Evolutionary conservation across 2,113 vertebrate genomes (phyloP).

Genomic region (Pogona vitticeps): DNA sequence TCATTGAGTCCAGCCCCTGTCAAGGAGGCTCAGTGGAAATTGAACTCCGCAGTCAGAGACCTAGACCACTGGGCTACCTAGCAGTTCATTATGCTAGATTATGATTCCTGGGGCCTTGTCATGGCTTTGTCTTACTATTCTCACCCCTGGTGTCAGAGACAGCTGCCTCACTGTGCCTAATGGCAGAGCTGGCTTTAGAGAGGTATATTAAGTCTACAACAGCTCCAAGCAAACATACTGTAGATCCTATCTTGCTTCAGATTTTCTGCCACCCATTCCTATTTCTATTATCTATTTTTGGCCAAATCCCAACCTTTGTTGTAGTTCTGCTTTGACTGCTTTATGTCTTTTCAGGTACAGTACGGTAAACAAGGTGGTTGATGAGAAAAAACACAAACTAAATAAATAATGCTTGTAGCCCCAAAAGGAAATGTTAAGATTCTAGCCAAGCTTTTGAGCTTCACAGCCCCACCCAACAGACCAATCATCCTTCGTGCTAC

Average conservation of each 20-base stretch:
- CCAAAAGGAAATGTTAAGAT: not conserved
- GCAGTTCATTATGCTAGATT: too few relatives aligned
- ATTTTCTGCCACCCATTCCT: slow-evolving; percentile 8
- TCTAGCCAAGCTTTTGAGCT: slow-evolving; percentile 7
- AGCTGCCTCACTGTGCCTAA: not conserved
- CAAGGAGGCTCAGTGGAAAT: too few relatives aligned
- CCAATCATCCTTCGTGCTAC: not conserved
- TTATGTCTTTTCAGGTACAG: not conserved
- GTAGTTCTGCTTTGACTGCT: not conserved
- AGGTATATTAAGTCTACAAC: slow-evolving; percentile 6
- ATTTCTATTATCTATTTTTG: not conserved
- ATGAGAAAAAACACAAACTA: not conserved
- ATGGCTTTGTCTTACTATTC: too few relatives aligned
- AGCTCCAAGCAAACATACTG: not conserved
- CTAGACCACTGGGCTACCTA: too few relatives aligned
- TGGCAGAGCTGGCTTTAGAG: not conserved
- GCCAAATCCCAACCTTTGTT: not conserved
- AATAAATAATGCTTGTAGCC: not conserved
- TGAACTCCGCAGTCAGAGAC: too few relatives aligned
- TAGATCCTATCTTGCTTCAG: not conserved
- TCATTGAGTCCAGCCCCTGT: too few relatives aligned
- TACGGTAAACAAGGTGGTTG: not conserved
- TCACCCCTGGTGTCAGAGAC: not conserved
- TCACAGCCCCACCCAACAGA: not conserved
- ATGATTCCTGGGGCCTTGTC: too few relatives aligned